Percentiles rank a stretch among this genome's conserved stretches.
Evolutionary conservation across 2,888 invertebrate species (phyloP).

Genomic region (Drosophila melanosoma): DNA sequence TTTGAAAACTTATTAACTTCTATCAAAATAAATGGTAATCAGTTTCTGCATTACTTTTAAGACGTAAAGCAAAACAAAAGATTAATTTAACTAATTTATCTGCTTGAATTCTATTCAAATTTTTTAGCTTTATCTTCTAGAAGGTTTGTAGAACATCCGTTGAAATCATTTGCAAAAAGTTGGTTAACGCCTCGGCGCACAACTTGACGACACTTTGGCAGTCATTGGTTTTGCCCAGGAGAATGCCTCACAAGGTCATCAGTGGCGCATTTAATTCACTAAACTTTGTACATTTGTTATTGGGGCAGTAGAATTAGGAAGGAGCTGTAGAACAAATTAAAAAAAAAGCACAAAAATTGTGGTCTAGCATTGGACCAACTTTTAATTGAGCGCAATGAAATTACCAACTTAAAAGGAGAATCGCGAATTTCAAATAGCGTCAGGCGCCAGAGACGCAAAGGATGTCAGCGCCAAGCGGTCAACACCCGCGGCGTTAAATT

Average conservation of each 20-base stretch:
- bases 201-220: slow-evolving; percentile 32
- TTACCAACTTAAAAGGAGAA: slow-evolving; percentile 28
- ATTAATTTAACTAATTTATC: slow-evolving; percentile 37
- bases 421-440: not conserved
- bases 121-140: slow-evolving; percentile 2
- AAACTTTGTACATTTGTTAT: slow-evolving; percentile 73
- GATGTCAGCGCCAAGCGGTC: slow-evolving; percentile 45
- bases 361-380: slow-evolving; percentile 48
- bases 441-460: not conserved
- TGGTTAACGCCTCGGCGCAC: slow-evolving; percentile 19
- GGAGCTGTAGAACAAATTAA: not conserved
- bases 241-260: slow-evolving; percentile 44
- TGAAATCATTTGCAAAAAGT: slow-evolving; percentile 40
- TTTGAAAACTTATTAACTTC: not conserved
- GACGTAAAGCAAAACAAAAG: not conserved
- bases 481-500: slow-evolving; percentile 67
- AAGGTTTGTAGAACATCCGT: slow-evolving; percentile 11
- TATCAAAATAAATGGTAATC: not conserved
- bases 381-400: slow-evolving; percentile 74
- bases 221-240: slow-evolving; percentile 33
- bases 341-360: slow-evolving; percentile 29
- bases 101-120: slow-evolving; percentile 1
- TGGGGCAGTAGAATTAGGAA: slow-evolving; percentile 20
- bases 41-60: not conserved
- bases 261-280: slow-evolving; percentile 69